Base-by-base conservation (phyloP, 2,888 invertebrate species). In the Drosophila acutilabella region DNA sequence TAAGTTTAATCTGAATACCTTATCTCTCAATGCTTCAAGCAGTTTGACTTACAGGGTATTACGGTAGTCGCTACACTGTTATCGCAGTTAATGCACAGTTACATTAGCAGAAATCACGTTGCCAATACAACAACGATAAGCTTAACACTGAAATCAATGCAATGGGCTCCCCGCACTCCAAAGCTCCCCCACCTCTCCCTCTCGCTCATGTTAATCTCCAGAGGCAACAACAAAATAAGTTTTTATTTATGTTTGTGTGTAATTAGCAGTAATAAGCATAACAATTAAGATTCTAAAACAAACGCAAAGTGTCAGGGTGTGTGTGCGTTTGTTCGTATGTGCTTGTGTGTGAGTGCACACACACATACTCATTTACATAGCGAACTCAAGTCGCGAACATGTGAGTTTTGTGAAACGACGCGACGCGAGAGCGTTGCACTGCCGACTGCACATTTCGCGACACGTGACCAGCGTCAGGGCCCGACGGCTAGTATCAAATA, bases 391-490 rank as follows among this genome's bases (percentile, higher is more conserved):
- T 85, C 84, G 75, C 75, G 78, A 90, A 90, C 90, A 90, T 90
- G 90, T 90, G 90, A 90, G 90, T 69, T 36, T 30, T 36, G 36
- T 36, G 36, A 36, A 36, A 36, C 64, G 77, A 59, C 44, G 33
- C 56, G 74, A 51, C 60, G 80, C 78, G 90, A 81, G 90, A 90
- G 88, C 90, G 90, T 89, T 90, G 90, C 82, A 90, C 90, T 89
- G 87, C 45, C 69, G 80, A 66, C 64, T 59, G 73, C 84, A 88
- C 88, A 88, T 88, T 86, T 77, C 41, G 44, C 54, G 54, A 88
- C 86, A 88, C 88, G 88, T 88, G 88, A 88, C 76, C 64, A 64
- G 47, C 53, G 53, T 26, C 53, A 80, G 62, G 50, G 53, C 38
- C 50, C 13, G 36, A 13, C 56, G 52, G 47, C 62, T 57, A 52